Conservation (phyloP, 2,113 vertebrate species). For the Carassius auratus region DNA sequence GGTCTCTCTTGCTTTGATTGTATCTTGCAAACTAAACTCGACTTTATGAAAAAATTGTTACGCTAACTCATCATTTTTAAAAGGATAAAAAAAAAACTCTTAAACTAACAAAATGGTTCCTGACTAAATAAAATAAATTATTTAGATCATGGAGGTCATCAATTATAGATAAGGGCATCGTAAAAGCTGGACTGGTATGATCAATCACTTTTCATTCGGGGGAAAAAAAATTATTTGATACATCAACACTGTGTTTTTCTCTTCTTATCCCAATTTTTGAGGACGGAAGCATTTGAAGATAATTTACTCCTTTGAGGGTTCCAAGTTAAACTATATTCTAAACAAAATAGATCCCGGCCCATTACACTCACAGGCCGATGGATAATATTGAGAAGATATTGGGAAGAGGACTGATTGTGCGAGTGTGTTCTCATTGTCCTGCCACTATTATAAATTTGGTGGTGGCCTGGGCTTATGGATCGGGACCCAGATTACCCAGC, state of each 20-base stretch:
- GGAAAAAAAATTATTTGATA: neutral
- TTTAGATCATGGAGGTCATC: neutral
- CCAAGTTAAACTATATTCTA: constrained; percentile 35
- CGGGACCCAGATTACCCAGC: constrained; percentile 74
- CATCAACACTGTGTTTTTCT: constrained; percentile 12
- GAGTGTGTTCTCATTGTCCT: constrained; percentile 79
- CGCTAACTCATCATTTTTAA: too few species aligned
- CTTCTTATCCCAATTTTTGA: neutral
- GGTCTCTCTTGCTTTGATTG: neutral
- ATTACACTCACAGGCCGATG: constrained; percentile 50
- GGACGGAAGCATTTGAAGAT: neutral
- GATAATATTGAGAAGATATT: constrained; percentile 75
- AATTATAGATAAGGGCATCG: neutral
- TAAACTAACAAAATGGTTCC: neutral
- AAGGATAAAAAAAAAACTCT: too few species aligned
- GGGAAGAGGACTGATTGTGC: constrained; percentile 72
- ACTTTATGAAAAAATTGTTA: too few species aligned
- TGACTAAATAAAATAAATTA: neutral
- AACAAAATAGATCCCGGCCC: constrained; percentile 36
- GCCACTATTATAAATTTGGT: constrained; percentile 84
- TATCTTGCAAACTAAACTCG: neutral
- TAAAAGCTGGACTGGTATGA: neutral
- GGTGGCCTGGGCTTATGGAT: constrained; percentile 77
- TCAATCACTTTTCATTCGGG: neutral
- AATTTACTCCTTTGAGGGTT: constrained; percentile 35